Conservation (phyloP, 2,113 vertebrate species). For the Brienomyrus longianalis region DNA sequence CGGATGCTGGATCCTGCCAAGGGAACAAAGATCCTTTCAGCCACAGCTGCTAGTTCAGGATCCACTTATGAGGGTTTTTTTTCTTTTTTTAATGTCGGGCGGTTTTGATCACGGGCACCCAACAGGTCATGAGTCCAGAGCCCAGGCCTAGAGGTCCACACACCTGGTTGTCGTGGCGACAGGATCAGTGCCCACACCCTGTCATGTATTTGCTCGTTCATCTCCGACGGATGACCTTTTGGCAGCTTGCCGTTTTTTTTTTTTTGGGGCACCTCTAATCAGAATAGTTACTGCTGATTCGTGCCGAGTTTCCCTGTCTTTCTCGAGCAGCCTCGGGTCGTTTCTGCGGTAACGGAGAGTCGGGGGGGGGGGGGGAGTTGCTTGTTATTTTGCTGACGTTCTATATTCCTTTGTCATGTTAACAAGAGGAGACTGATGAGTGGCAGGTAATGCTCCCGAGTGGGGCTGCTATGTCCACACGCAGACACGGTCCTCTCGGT, state of each 20-base stretch:
- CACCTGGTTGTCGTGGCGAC: neutral
- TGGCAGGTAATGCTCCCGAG: neutral
- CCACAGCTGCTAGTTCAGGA: neutral
- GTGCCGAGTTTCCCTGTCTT: neutral
- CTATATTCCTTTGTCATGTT: neutral
- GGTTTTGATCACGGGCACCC: neutral
- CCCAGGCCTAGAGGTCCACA: neutral
- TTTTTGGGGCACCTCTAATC: neutral
- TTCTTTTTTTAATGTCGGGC: neutral
- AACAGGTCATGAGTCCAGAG: neutral
- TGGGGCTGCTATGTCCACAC: too few species aligned
- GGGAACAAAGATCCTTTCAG: neutral
- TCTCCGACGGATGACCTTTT: neutral
- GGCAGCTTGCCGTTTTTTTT: neutral
- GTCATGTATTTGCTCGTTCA: neutral
- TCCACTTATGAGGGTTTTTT: neutral
- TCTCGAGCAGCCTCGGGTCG: neutral
- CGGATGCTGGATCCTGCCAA: neutral
- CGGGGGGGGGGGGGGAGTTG: neutral
- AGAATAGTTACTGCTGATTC: neutral
- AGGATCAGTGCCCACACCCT: neutral
- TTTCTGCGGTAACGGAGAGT: neutral
- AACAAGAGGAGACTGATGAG: neutral
- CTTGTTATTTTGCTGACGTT: neutral
- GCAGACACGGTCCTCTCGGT: neutral